Base-by-base conservation (phyloP, 2,113 vertebrate genomes). In the Ammodytes marinus region DNA sequence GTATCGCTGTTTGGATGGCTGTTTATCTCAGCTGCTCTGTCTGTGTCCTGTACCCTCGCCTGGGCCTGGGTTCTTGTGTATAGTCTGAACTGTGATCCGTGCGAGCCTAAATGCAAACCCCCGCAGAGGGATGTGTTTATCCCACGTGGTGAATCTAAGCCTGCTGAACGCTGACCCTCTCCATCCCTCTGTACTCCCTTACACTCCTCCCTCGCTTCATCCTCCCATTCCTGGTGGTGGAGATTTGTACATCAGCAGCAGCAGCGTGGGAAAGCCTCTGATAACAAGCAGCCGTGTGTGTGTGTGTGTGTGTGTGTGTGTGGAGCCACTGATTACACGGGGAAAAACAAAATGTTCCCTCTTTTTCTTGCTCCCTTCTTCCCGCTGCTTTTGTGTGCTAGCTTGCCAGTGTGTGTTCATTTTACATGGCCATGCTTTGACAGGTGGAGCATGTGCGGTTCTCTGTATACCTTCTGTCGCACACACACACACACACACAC, bases 211-310 rank as follows among this genome's bases (percentile, higher is more conserved):
- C 80, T 91, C 52, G 74, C 87, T 70, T 87, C 89, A 86, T 91
- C 90, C 85, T 89, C 83, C 86, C 79, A 68, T 93, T 27, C 90
- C 91, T 85, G 86, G 91, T 82, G 89, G 27, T 91, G 88, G 81
- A 89, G 86, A 89, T 93, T 91, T 94, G 91, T 90, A 86, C 46
- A 27, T 27, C 87, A 75, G 27, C 27, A 27, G 27, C 77, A 73
- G 89, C 90, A 93, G 92, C 90, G 92, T 95, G 94, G 93, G 94
- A 95, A 95, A 94, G 90, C 83, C 85, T 84, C 92, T 80, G 89
- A 93, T 94, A 90, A 91, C 88, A 92, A 88, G 90, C 83, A 66
- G 72, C 89, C 79, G 87, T 91, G 90, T 89, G 90, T 87, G 82
- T 78, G 65, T 80, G 63, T 74, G 88, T 82, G 69, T 79, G 76